Evolutionary conservation across 2,888 invertebrate species (phyloP).

Genomic region (Ophion obscuratus): DNA sequence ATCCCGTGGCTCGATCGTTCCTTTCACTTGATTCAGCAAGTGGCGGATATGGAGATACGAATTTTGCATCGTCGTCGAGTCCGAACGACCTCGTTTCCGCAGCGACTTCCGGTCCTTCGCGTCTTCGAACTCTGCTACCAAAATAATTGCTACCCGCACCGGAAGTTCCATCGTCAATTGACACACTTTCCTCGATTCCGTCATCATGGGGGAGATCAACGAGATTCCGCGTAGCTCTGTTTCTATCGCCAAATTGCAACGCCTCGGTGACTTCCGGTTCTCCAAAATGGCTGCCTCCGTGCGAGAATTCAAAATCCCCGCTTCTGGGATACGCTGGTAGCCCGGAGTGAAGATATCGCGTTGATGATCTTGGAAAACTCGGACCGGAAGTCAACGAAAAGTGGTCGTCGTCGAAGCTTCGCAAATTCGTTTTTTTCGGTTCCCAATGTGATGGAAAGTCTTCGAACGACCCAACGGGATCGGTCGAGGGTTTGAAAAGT

Average conservation of each 20-base stretch:
- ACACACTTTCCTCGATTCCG: background rate
- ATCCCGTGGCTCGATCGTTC: constrained; percentile 11
- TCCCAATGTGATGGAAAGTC: constrained; percentile 8
- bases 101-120: constrained; percentile 42
- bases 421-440: background rate
- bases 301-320: background rate
- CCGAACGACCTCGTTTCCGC: constrained; percentile 58
- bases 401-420: background rate
- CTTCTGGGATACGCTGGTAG: background rate
- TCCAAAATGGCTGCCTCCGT: background rate
- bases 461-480: background rate
- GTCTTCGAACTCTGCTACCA: background rate
- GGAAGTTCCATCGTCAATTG: background rate
- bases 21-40: constrained; percentile 45
- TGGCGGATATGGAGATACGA: constrained; percentile 58
- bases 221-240: constrained; percentile 21
- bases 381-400: background rate
- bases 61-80: constrained; percentile 47
- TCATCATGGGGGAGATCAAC: background rate
- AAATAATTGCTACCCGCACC: background rate
- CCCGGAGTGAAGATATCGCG: background rate
- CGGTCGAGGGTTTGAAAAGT: background rate
- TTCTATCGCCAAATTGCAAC: constrained; percentile 53
- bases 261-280: background rate
- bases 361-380: background rate